Evolutionary conservation across 2,888 invertebrate genomes (phyloP).

Genomic region (Junonia oenone): DNA sequence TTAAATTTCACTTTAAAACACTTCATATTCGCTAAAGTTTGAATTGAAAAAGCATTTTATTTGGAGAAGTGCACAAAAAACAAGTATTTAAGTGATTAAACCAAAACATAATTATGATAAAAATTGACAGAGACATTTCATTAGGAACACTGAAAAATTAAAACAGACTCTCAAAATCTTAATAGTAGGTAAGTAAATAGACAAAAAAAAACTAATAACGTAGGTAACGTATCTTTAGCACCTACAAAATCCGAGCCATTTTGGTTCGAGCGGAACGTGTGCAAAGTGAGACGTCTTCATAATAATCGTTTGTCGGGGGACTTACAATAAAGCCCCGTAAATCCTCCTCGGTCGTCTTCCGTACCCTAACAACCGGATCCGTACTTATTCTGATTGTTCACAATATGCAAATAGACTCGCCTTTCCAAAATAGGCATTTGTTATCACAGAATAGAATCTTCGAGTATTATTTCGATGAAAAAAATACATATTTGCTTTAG

Average conservation of each 20-base stretch:
- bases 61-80: too few relatives aligned
- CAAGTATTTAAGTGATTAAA: too few relatives aligned
- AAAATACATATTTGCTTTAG: slow-evolving; percentile 2
- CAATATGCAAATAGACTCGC: slow-evolving; percentile 34
- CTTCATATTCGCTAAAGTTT: too few relatives aligned
- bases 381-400: slow-evolving; percentile 38
- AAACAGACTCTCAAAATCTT: not conserved
- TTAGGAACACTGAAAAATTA: not conserved
- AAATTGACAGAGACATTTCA: too few relatives aligned
- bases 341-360: slow-evolving; percentile 27
- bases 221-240: not conserved
- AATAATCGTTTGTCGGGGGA: slow-evolving; percentile 53
- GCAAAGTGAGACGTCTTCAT: slow-evolving; percentile 50
- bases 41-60: too few relatives aligned
- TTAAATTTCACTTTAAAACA: too few relatives aligned
- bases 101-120: too few relatives aligned
- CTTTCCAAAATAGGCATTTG: slow-evolving; percentile 21
- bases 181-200: not conserved
- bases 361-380: slow-evolving; percentile 37
- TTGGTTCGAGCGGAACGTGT: slow-evolving; percentile 30
- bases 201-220: not conserved
- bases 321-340: slow-evolving; percentile 47
- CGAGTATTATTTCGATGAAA: slow-evolving; percentile 9
- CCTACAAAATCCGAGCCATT: slow-evolving; percentile 1
- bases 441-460: slow-evolving; percentile 21